Conservation (phyloP, 1,140 invertebrate genomes). For the Bemisia tabaci region DNA sequence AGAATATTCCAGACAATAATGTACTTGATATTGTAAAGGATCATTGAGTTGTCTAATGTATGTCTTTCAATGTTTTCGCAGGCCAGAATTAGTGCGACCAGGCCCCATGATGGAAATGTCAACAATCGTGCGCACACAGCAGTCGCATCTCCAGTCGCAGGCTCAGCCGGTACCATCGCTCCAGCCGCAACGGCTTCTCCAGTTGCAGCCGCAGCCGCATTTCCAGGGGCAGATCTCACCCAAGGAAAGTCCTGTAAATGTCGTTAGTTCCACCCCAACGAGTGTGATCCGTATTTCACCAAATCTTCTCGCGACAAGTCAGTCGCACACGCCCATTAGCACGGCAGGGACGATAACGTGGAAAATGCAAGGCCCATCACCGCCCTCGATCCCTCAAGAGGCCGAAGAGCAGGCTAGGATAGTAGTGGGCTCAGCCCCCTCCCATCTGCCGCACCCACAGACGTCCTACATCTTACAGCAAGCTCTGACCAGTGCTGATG, state of each 20-base stretch:
- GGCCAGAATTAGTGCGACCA: constrained; percentile 43
- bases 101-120: constrained; percentile 24
- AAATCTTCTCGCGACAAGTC: constrained; percentile 27
- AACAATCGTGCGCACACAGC: constrained; percentile 17
- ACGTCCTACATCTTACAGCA: constrained; percentile 30
- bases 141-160: constrained; percentile 7
- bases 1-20: no score
- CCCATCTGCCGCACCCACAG: background rate
- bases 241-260: background rate
- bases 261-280: constrained; percentile 32
- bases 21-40: no score
- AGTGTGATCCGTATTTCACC: constrained; percentile 72
- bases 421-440: background rate
- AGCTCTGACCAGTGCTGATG: constrained; percentile 26
- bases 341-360: constrained; percentile 7
- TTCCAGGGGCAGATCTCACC: background rate
- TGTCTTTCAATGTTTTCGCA: no score
- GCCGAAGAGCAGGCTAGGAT: background rate
- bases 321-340: background rate
- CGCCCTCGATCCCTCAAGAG: constrained; percentile 22
- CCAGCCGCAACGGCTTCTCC: constrained; percentile 27
- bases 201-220: constrained; percentile 21
- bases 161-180: constrained; percentile 26
- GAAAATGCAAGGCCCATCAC: constrained; percentile 31
- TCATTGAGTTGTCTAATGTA: no score